Base-by-base conservation (phyloP, 2,113 vertebrate species). In the Prinia subflava region DNA sequence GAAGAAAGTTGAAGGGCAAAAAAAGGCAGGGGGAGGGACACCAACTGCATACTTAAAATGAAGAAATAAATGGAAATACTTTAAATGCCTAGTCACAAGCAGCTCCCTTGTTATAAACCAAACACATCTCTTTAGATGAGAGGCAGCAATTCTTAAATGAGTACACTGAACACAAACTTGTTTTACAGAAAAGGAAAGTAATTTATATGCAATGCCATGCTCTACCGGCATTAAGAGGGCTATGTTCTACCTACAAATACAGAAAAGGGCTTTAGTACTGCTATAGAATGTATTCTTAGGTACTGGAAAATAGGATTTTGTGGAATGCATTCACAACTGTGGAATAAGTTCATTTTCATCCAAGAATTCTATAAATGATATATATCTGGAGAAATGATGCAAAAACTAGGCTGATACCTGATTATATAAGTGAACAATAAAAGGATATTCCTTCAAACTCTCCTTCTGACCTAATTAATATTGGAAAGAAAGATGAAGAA, bases 211-310 rank as follows among this genome's bases (percentile, higher is more conserved):
- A 81, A 47, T n/a, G 44, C 44, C 52, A 64, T 63, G 41, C 80
- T 68, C 68, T 73, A 55, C 44, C 68, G 70, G 50, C 79, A 81
- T 83, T 81, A 83, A 74, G 42, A 81, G 27, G 64, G 42, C 79
- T 86, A 41, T 86, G 49, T 77, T 94, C 92, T 88, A 96, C 92
- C 86, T 92, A 75, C 52, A 60, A 90, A 92, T 44, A 81, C 30
- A 93, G 64, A 81, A 92, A 74, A 67, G 39, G 42, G 73, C 47
- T 93, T 83, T 52, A 77, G 25, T 83, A 44, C 75, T 86, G 39
- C 69, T 56, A 27, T 11, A 53, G 73, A 92, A 91, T n/a, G n/a
- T 94, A 64, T 89, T 91, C 74, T 90, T 91, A 75, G 74, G 56
- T 59, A 75, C 30, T 78, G 56, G 60, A 89, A 96, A 95, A 95